A percentile compares a stretch with the other conserved stretches of the same genome.
Conservation (phyloP, 1,140 invertebrate genomes). For the Drosophila sturtevanti region DNA sequence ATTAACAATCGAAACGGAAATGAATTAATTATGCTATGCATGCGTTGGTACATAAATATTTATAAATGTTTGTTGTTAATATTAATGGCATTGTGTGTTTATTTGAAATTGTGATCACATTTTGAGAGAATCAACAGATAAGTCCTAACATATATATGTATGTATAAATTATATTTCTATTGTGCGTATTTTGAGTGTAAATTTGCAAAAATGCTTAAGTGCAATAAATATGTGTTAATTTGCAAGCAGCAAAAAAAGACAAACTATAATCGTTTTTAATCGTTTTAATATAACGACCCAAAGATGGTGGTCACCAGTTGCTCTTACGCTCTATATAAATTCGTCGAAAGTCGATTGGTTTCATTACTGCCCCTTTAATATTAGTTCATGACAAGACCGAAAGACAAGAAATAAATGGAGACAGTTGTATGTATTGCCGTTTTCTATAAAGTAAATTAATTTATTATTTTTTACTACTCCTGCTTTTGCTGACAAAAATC, state of each 20-base stretch:
- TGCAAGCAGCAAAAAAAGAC: conserved; percentile 25
- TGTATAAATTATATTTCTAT: conserved; percentile 67
- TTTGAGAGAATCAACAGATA: conserved; percentile 48
- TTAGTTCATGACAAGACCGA: too few relatives aligned
- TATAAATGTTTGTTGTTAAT: conserved; percentile 60
- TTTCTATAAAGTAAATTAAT: conserved; percentile 74
- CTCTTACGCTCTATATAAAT: too few relatives aligned
- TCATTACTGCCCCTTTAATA: too few relatives aligned
- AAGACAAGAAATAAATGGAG: conserved; percentile 9
- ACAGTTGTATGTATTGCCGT: conserved; percentile 27
- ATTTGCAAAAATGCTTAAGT: conserved; percentile 53
- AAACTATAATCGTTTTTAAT: conserved; percentile 15
- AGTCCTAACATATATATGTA: conserved; percentile 51
- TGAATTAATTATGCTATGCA: conserved; percentile 51
- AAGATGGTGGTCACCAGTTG: too few relatives aligned
- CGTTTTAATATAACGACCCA: too few relatives aligned
- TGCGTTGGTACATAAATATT: conserved; percentile 49
- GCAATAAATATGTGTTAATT: conserved; percentile 73
- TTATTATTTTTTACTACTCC: conserved; percentile 72
- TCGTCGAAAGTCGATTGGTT: too few relatives aligned
- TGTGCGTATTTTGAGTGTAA: conserved; percentile 64
- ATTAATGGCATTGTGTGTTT: conserved; percentile 43
- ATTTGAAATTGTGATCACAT: conserved; percentile 69
- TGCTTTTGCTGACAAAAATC: conserved; percentile 37
- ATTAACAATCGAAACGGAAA: conserved; percentile 1